A percentile compares a stretch with the other conserved stretches of the same genome.
These are phyloP conservation scores for Lepidurus packardi DNA, from an alignment of 1,140 invertebrate genomes.

Conservation along the genomic window DNA sequence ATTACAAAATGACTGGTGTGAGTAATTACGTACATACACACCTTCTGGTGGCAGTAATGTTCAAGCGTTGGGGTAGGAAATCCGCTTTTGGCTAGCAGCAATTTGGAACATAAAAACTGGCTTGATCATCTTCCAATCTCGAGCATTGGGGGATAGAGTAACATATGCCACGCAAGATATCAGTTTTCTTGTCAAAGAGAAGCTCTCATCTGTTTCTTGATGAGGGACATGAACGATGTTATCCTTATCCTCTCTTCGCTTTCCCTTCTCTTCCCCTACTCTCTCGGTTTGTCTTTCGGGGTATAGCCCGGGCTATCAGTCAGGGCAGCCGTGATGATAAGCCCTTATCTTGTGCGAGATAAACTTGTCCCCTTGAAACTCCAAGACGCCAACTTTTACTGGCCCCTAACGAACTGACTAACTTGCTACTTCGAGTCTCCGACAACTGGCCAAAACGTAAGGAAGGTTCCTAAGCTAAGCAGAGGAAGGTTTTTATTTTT, in stretches of 20 bases:
- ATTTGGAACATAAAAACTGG: neutral
- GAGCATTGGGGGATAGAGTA: conserved; percentile 3
- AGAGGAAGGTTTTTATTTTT: neutral
- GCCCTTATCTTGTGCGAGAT: neutral
- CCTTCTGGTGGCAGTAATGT: neutral
- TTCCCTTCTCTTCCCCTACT: neutral
- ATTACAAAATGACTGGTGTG: neutral
- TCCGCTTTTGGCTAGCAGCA: neutral
- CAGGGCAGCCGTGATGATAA: conserved; percentile 1
- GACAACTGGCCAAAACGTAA: neutral
- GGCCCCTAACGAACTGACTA: neutral
- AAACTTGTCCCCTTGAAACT: conserved; percentile 11
- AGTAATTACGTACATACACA: neutral
- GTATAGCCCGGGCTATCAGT: conserved; percentile 21
- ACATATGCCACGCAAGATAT: conserved; percentile 21
- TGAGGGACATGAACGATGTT: conserved; percentile 13
- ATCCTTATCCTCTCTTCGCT: conserved; percentile 19
- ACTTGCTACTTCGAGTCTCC: neutral
- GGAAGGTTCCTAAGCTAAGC: too few species aligned
- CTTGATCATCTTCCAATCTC: neutral
- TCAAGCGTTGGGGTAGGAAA: neutral
- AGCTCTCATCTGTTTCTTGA: conserved; percentile 18
- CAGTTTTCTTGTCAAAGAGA: conserved; percentile 22
- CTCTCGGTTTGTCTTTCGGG: neutral
- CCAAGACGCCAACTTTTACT: neutral